Percentiles rank a stretch among this genome's conserved stretches.
Conservation (phyloP, 30 jellyfish, hydroid and myxozoan species). For the Hydractinia symbiolongicarpus region DNA sequence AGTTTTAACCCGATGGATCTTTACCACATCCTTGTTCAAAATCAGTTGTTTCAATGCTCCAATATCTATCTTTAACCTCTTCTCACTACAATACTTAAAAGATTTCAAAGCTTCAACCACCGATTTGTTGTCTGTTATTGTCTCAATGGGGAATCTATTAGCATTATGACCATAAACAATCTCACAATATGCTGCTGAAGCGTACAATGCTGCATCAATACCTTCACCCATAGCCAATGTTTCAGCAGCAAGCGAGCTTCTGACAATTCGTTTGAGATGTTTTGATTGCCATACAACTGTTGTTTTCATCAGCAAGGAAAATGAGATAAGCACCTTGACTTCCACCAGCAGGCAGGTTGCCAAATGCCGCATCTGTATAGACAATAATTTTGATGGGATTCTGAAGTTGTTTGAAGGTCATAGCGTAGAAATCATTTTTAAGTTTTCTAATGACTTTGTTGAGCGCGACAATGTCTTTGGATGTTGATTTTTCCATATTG, state of each 20-base stretch:
- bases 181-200: conserved; percentile 3
- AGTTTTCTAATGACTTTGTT: conserved; percentile 1
- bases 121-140: neutral
- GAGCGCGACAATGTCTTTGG: neutral
- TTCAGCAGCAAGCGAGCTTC: neutral
- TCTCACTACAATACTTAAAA: neutral
- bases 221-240: neutral
- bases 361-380: too few relatives aligned
- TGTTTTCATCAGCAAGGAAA: conserved; percentile 6
- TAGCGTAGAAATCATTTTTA: neutral
- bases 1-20: too few relatives aligned
- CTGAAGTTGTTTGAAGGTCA: neutral
- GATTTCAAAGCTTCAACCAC: neutral
- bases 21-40: neutral
- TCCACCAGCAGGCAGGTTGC: too few relatives aligned
- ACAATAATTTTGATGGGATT: neutral
- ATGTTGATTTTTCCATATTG: neutral
- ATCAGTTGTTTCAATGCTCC: neutral
- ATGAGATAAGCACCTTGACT: neutral
- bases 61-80: neutral
- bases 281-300: neutral
- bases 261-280: neutral
- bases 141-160: neutral
- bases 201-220: neutral
- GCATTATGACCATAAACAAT: conserved; percentile 8